phyloP scores from a whole-genome alignment of 1,140 invertebrate genomes.

The Hypothenemus hampei region DNA sequence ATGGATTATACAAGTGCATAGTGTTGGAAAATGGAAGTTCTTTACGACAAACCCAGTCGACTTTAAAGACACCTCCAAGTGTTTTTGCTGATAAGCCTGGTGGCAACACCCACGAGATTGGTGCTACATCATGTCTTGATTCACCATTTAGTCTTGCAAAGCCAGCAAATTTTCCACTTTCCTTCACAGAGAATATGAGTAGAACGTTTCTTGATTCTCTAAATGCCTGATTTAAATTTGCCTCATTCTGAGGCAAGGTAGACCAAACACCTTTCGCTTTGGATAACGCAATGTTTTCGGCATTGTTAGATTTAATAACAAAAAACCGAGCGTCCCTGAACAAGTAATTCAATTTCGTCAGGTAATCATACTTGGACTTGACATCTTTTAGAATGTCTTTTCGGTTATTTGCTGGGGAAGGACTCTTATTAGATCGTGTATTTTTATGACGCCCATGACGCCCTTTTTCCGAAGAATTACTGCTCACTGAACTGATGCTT shows the following conservation, averaged over 20 bases:
- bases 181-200: conserved; percentile 95
- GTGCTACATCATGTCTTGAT: conserved; percentile 80
- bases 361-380: conserved; percentile 71
- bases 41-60: conserved; percentile 95
- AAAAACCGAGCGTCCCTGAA: conserved; percentile 95
- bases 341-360: conserved; percentile 88
- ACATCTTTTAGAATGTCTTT: conserved; percentile 52
- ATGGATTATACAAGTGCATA: conserved; percentile 91
- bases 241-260: conserved; percentile 94
- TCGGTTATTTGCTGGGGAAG: conserved; percentile 49
- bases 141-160: conserved; percentile 86
- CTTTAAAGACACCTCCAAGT: conserved; percentile 89
- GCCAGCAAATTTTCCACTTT: conserved; percentile 90
- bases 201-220: conserved; percentile 90
- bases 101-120: conserved; percentile 94
- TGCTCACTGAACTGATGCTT: conserved; percentile 69
- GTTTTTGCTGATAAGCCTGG: conserved; percentile 88
- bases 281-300: conserved; percentile 91
- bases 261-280: conserved; percentile 97
- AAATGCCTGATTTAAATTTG: conserved; percentile 91
- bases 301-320: conserved; percentile 96
- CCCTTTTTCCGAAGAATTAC: conserved; percentile 55
- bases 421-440: conserved; percentile 49
- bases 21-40: conserved; percentile 91
- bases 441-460: conserved; percentile 50